Base-by-base conservation (phyloP, 2,113 vertebrate genomes). In the Coptodon rendalli region DNA sequence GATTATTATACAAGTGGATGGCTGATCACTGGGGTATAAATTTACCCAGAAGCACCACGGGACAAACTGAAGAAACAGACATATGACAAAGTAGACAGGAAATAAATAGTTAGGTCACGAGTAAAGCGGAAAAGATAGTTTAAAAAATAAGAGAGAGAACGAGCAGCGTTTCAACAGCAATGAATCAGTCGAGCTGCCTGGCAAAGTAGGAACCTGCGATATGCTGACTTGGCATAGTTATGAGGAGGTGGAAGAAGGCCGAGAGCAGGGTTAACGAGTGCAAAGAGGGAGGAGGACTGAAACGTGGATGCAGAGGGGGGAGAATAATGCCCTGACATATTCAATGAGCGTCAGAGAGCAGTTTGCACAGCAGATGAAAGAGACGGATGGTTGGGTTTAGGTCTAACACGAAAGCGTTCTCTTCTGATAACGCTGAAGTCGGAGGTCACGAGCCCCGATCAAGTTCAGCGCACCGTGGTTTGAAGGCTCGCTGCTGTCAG, bases 191-290 rank as follows among this genome's bases (percentile, higher is more conserved):
- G 61, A 81, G 17, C 24, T 29, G 56, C 40, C 27, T 12, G 43
- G 86, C 24, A 71, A 73, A 90, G 53, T 43, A 38, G 81, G 80
- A 91, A 89, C 54, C 13, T 84, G 43, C 54, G 82, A 91, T 85
- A 81, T 92, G 94, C 94, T 95, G 93, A 95, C 45, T 85, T n/a
- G 12, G 92, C 88, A 82, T 40, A 31, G 66, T 40, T 78, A 56
- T 66, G 87, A 90, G 56, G 66, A 79, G 63, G 68, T 78, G 86
- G 54, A 90, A 82, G 59, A 59, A 80, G 83, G 76, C 9, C 43
- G 80, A 50, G 36, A 85, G 27, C 24, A 36, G 83, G 91, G 91
- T 92, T 88, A 95, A 81, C 31, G 89, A 90, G 94, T 94, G 38
- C 87, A 94, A 63, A 78, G 27, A 56, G 82, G 63, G 56, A 86